Base-by-base conservation (phyloP, 2,113 vertebrate genomes). In the Pristiophorus japonicus region DNA sequence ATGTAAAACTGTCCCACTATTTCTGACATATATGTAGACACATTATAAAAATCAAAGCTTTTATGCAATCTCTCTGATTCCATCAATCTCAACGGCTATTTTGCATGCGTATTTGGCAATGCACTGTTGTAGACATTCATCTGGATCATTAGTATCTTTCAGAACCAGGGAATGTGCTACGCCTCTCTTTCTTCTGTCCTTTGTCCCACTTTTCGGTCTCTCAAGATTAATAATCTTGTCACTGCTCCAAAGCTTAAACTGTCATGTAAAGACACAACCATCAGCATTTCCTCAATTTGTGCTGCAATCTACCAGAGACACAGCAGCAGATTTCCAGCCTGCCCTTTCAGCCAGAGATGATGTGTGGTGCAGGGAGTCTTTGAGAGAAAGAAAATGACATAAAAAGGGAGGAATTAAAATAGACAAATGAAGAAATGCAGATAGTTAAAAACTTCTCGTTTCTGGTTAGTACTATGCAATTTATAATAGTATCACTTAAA, bases 161-260 rank as follows among this genome's bases (percentile, higher is more conserved):
- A 94, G 66, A 70, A 67, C 42, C 42, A 30, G 65, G 20, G 65
- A 94, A 70, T 30, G 24, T 92, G 62, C 51, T 63, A 92, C n/a
- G 38, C n/a, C 91, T 66, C 63, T 66, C 91, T 63, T 66, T 93
- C 91, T 93, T 24, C 91, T 63, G 38, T 94, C 38, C 65, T 94
- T 94, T 94, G 93, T 94, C 93, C 27, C 65, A 67, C 10, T 70
- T 94, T 70, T 70, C 18, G 27, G 62, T 93, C 91, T 94, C 93
- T 94, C 24, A 94, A 67, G 93, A 94, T 51, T 94, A 94, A 73
- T 45, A 94, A 67, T 47, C 66, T 47, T 94, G 65, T 94, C 93
- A 94, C 65, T 73, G 45, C 66, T 73, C 65, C 45, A 67, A 47
- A 94, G 42, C 66, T 70, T 94, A 51, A 73, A 70, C 30, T 51